Base-by-base conservation (phyloP, 2,888 invertebrate genomes). In the Pseudanteris insignis region DNA sequence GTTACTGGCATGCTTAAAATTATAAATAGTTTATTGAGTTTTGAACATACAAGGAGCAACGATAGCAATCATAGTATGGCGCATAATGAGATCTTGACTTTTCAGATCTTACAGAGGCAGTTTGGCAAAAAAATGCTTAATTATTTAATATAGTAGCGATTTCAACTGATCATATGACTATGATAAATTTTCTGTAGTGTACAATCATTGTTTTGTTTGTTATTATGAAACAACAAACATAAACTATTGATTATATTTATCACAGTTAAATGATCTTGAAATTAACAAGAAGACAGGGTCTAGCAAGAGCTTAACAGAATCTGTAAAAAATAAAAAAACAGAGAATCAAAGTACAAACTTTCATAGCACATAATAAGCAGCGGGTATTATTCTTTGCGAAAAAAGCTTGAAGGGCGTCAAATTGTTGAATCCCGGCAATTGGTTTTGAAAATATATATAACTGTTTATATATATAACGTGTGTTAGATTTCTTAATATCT, bases 401-500 rank as follows among this genome's bases (percentile, higher is more conserved):
- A 48, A 9, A 62, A 60, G 33, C 41, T 41, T 34, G 50, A 50
- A 37, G 14, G 43, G 53, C 30, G 34, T 34, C 44, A 25, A 37
- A 30, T 32, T 44, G 44, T 40, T 33, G 21, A 37, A 61, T 61
- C 51, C 62, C 40, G 58, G 57, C 57, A 51, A 60, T 65, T 66
- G 65, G 61, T 50, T 60, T 57, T 43, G 40, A 62, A 54, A 43
- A 55, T 55, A 44, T 50, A 60, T 50, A 40, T 29, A 2, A 8
- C 8, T 50, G 21, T 33, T 28, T 40, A 41, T 40, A 30, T 25
- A 36, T 26, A 43, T 44, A 54, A 60, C 58, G 46, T 68, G 67
- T 68, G 64, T 72, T 67, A 70, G 70, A 71, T 71, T 67, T 70
- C 62, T 55, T 37, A 57, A 58, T 40, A 1, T 65, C 59, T 44